Conservation (phyloP, 2,888 invertebrate species). For the Arenicola marina region DNA sequence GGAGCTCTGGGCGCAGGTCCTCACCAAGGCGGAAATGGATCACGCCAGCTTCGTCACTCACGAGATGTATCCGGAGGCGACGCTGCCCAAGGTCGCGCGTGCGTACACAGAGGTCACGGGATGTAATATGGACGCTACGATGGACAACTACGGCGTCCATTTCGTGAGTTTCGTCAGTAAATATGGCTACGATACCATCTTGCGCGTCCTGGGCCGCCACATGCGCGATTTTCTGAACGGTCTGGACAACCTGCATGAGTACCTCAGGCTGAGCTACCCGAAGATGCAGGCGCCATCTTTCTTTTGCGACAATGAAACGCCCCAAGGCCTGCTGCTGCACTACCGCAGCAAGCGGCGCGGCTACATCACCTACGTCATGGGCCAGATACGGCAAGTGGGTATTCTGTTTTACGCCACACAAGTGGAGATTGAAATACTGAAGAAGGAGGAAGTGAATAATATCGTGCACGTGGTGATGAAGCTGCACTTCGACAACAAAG, state of each 20-base stretch:
- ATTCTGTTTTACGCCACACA: slow-evolving; percentile 92
- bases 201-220: slow-evolving; percentile 73
- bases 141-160: slow-evolving; percentile 91
- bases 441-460: slow-evolving; percentile 86
- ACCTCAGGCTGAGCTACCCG: slow-evolving; percentile 93
- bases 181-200: slow-evolving; percentile 82
- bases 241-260: slow-evolving; percentile 95
- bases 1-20: slow-evolving; percentile 89
- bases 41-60: slow-evolving; percentile 70
- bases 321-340: slow-evolving; percentile 84
- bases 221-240: slow-evolving; percentile 94
- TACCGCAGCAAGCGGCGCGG: slow-evolving; percentile 81
- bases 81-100: slow-evolving; percentile 3
- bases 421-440: slow-evolving; percentile 84
- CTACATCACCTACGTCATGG: slow-evolving; percentile 95
- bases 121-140: slow-evolving; percentile 83
- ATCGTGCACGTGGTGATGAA: slow-evolving; percentile 92
- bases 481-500: slow-evolving; percentile 87
- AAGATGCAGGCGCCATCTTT: slow-evolving; percentile 89
- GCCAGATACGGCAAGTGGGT: slow-evolving; percentile 85
- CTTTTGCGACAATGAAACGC: slow-evolving; percentile 93
- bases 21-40: slow-evolving; percentile 78
- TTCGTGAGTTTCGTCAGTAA: slow-evolving; percentile 93
- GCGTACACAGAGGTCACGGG: slow-evolving; percentile 62
- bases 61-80: slow-evolving; percentile 7